Base-by-base conservation (phyloP, 2,113 vertebrate genomes). In the Heterochromis multidens region DNA sequence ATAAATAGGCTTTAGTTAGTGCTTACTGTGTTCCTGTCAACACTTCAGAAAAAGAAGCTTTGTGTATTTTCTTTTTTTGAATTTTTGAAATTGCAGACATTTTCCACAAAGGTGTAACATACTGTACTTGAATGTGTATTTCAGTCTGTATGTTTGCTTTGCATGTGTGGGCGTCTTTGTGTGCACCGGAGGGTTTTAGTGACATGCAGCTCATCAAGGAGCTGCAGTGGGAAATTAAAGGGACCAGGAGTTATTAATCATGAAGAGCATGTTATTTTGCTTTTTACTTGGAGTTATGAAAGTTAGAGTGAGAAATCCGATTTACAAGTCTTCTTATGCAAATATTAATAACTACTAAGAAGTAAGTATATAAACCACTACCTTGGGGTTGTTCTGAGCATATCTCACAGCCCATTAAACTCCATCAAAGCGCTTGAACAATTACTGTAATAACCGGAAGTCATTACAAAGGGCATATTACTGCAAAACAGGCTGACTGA, bases 401-500 rank as follows among this genome's bases (percentile, higher is more conserved):
- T 59, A 63, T 80, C 43, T 77, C 6, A 5, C 25, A 83, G 62
- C 40, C 60, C 54, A 60, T 65, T 84, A 58, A 81, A 79, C 23
- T 80, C 49, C 12, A 8, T 77, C 59, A 63, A 14, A 77, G 78
- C 19, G 31, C 27, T 54, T 23, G 16, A 82, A 57, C 58, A 87
- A 81, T 85, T 79, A 82, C 77, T 3, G 5, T 67, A 76, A 88
- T 88, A 58, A 83, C 77, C 31, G 8, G 58, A 79, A 87, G 61
- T 59, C 77, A 79, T 88, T 83, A 60, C 46, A 35, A 79, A 72
- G 46, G 21, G 16, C 31, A 57, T 62, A 31, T 67, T 57, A 57
- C 70, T 87, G 37, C 29, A 19, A 58, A 65, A 37, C 13, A 2
- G 25, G 17, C 60, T 67, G 59, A 79, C 58, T 76, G 84, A 87